Base-by-base conservation (phyloP, 2,888 invertebrate species). In the Falcaria lacertinaria region DNA sequence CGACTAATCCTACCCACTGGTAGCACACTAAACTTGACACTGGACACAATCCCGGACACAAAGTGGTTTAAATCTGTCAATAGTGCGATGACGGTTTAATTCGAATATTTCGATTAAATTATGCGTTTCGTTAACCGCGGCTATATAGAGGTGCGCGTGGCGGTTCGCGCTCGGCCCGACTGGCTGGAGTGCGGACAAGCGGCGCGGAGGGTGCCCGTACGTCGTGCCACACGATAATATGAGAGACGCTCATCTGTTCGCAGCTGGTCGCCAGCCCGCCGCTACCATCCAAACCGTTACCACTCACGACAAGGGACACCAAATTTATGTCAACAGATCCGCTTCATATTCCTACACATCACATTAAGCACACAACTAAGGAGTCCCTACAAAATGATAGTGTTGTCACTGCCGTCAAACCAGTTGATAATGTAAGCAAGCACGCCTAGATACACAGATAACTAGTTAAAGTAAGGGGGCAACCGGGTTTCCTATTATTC, bases 141-240 rank as follows among this genome's bases (percentile, higher is more conserved):
- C 60, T 47, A 50, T 50, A 55, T 49, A 74, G 60, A 73, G 67
- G 85, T 85, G 85, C 84, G 85, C 85, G 74, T 83, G 66, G 67
- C 71, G 64, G 71, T 69, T 80, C 85, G 85, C 81, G 75, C 80
- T 68, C 68, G 57, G 65, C 60, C 65, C 73, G 79, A 87, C 86
- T 87, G 81, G 65, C 86, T 87, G 81, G 65, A 59, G 57, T 44
- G 42, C 48, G 44, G 11, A 28, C 8, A 46, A 49, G 60, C 55
- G 56, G 60, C 55, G 52, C 72, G 66, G 65, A 68, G 74, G 69
- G 73, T 70, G 69, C 62, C 55, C 36, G 56, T 39, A 35, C 46
- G 44, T 43, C 34, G 42, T 34, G 39, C 43, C 45, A 28, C 44
- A 37, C 45, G 42, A 40, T 43, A 41, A 41, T 50, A 51, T 22